Evolutionary conservation across 1,140 invertebrate genomes (phyloP).

Genomic region (Hesperophylax magnus): DNA sequence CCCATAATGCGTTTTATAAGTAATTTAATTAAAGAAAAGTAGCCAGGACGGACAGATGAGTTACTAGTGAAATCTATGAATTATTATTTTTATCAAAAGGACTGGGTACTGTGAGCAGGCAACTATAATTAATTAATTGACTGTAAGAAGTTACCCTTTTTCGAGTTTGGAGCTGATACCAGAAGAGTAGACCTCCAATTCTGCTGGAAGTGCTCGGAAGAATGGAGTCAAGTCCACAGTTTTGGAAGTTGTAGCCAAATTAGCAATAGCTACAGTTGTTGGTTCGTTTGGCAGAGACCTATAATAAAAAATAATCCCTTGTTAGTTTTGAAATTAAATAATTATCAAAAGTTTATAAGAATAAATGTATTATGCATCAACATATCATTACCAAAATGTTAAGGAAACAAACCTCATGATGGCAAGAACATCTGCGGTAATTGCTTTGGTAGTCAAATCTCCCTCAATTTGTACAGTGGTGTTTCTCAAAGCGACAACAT

Average conservation of each 20-base stretch:
- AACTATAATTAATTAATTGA: too few species aligned
- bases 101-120: too few species aligned
- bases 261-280: conserved; percentile 59
- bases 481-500: conserved; percentile 48
- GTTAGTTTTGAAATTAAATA: too few species aligned
- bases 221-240: conserved; percentile 56
- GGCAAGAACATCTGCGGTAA: conserved; percentile 63
- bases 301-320: conserved; percentile 19
- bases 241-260: conserved; percentile 57
- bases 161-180: conserved; percentile 41
- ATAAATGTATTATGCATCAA: neutral
- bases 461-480: conserved; percentile 61
- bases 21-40: too few species aligned
- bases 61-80: too few species aligned
- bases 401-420: conserved; percentile 37
- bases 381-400: neutral
- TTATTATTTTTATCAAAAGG: too few species aligned
- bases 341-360: too few species aligned
- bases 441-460: conserved; percentile 55
- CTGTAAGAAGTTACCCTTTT: conserved; percentile 36
- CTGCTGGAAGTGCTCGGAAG: conserved; percentile 57
- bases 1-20: too few species aligned
- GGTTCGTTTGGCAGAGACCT: conserved; percentile 48
- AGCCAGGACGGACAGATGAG: too few species aligned
- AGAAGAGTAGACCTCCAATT: conserved; percentile 57